phyloP scores from a whole-genome alignment of 2,797 vertebrate genomes.

The Aphelocoma californica region DNA sequence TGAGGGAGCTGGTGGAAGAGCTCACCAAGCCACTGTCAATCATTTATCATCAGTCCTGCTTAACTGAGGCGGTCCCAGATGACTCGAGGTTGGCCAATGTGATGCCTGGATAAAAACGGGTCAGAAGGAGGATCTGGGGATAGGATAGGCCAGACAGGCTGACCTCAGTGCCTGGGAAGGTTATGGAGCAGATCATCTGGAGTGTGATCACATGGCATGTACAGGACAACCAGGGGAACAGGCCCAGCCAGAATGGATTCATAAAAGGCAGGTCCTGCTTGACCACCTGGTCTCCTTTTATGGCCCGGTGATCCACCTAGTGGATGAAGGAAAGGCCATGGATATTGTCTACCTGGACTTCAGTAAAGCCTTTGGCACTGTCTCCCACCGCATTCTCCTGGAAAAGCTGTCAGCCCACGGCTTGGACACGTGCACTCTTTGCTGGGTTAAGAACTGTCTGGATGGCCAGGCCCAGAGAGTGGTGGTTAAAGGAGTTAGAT shows the following conservation, averaged over 20 bases:
- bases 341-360: too few species aligned
- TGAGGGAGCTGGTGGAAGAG: neutral
- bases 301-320: too few species aligned
- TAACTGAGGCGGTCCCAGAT: neutral
- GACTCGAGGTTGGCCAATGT: neutral
- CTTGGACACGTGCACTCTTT: neutral
- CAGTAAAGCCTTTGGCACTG: neutral
- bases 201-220: rapidly evolving
- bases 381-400: neutral
- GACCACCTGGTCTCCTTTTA: neutral
- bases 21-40: neutral
- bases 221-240: neutral
- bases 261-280: neutral
- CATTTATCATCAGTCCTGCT: neutral
- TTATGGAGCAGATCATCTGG: neutral
- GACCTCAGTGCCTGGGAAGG: neutral
- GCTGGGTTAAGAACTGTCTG: neutral
- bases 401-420: neutral
- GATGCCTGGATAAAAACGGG: neutral
- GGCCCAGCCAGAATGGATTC: neutral
- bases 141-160: neutral
- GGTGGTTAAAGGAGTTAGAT: neutral
- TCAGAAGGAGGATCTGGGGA: neutral
- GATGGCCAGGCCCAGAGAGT: neutral
- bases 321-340: neutral